These are phyloP conservation scores for Pseudonaja textilis DNA, from an alignment of 2,113 vertebrate genomes.

Conservation along the genomic window DNA sequence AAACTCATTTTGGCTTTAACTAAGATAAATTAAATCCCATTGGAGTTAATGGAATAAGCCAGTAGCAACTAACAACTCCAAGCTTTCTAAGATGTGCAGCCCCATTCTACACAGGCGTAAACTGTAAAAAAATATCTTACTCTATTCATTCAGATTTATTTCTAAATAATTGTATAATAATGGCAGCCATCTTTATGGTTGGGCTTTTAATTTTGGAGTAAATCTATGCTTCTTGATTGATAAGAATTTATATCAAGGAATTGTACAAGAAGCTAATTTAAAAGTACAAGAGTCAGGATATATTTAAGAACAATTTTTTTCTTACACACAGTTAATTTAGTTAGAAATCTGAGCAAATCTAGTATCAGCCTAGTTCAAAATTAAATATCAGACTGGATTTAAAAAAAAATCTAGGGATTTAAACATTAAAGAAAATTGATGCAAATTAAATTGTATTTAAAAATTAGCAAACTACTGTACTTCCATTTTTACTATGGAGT, in stretches of 20 bases:
- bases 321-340: background rate
- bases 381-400: background rate
- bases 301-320: background rate
- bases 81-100: background rate
- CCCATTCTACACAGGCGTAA: background rate
- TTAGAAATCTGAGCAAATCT: background rate
- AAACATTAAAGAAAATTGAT: background rate
- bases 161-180: background rate
- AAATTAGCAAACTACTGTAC: background rate
- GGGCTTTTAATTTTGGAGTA: background rate
- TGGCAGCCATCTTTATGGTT: background rate
- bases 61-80: background rate
- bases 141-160: background rate
- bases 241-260: background rate
- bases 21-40: background rate
- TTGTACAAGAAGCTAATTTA: background rate
- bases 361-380: background rate
- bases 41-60: background rate
- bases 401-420: background rate
- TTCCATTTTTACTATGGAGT: background rate
- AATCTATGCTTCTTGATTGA: background rate
- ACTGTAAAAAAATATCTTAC: background rate
- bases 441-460: background rate
- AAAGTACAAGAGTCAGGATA: background rate
- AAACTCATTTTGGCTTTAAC: background rate